Base-by-base conservation (phyloP, 2,797 vertebrate genomes). In the Sphaeramia orbicularis region DNA sequence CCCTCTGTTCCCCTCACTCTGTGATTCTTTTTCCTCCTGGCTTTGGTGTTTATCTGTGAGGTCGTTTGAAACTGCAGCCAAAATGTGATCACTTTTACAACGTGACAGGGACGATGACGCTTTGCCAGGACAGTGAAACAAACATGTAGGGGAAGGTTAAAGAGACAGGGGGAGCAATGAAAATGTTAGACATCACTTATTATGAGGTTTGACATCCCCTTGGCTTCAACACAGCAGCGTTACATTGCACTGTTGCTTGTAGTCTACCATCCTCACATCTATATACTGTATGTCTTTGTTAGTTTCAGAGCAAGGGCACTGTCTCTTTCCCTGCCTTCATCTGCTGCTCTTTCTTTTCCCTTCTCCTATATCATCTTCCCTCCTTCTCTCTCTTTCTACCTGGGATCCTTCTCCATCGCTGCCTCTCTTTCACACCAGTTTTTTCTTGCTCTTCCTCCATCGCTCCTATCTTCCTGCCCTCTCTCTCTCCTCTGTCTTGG, bases 161-260 rank as follows among this genome's bases (percentile, higher is more conserved):
- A 69, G 86, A 74, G 72, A 75, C 90, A 87, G 60, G 50, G 53
- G 66, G 70, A 51, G 71, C 73, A 77, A 83, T 94, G 90, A 92
- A 95, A 95, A 85, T 77, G 75, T 91, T 89, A 81, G 79, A 80
- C 68, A 67, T 84, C 77, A 74, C 81, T 94, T 93, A 94, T 96
- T 95, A 96, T 91, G 90, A 68, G 73, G 83, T 88, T 63, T 74
- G 88, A 92, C 83, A 37, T 85, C 74, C 82, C 90, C 90, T 91
- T 92, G 90, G 81, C 84, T 82, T 78, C 65, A 90, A 94, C 92
- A 85, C 90, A 84, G 89, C 53, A 0, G 86, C 92, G 85, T 95
- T 91, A 87, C 78, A 86, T 66, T 86, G 90, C 93, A 93, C 89
- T 86, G 87, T 80, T 93, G 93, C 94, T 95, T 94, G 94, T 92